These are phyloP conservation scores for Trochalopteron elliotii DNA, from an alignment of 2,113 vertebrate species.

Conservation along the genomic window DNA sequence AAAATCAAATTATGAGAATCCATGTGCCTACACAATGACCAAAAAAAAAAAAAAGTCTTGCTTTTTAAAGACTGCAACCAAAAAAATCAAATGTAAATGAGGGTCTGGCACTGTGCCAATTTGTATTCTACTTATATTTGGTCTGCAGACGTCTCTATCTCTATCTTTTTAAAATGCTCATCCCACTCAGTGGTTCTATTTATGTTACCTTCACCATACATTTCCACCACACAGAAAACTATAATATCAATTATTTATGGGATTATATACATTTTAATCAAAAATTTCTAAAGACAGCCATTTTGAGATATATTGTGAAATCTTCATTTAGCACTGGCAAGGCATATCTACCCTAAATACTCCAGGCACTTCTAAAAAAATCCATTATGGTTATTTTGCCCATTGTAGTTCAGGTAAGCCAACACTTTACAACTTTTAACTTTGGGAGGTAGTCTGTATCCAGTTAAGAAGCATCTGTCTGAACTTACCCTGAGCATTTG, in stretches of 20 bases:
- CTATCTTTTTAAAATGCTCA: not conserved
- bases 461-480: not conserved
- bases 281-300: not conserved
- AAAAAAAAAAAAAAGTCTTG: not conserved
- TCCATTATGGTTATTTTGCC: not conserved
- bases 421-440: not conserved
- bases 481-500: constrained; percentile 80
- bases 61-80: not conserved
- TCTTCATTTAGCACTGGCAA: not conserved
- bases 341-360: not conserved
- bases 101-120: not conserved
- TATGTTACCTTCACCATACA: not conserved
- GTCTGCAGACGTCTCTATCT: not conserved
- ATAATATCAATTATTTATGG: not conserved
- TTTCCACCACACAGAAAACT: not conserved
- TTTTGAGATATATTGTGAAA: not conserved
- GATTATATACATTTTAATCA: not conserved
- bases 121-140: not conserved
- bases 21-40: not conserved
- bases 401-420: not conserved
- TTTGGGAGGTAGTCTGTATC: not conserved
- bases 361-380: not conserved
- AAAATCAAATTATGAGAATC: not conserved
- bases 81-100: not conserved
- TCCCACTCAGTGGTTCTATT: not conserved